Conservation (phyloP, 30 jellyfish, hydroid and myxozoan species). For the Hydractinia symbiolongicarpus region DNA sequence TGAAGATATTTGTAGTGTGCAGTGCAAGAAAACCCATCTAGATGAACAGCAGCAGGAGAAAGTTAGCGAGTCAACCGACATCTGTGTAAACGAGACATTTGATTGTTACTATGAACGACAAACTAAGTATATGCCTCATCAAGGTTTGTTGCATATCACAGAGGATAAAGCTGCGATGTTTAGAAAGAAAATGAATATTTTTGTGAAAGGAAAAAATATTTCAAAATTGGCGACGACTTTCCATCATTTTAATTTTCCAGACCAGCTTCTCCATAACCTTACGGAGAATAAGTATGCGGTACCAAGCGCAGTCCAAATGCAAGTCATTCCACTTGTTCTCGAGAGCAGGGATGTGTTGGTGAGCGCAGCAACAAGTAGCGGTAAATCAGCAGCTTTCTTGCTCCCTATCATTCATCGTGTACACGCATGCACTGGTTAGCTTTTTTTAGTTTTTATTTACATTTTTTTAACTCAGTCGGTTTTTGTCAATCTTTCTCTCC, state of each 20-base stretch:
- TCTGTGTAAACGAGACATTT: not conserved
- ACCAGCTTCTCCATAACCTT: slow-evolving; percentile 33
- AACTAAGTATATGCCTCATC: not conserved
- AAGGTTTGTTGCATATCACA: not conserved
- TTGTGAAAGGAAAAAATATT: slow-evolving; percentile 40
- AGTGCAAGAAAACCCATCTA: slow-evolving; percentile 50
- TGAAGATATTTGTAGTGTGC: slow-evolving; percentile 63
- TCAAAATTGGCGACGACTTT: slow-evolving; percentile 39
- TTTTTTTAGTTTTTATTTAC: too few relatives aligned
- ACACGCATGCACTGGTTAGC: slow-evolving; percentile 16
- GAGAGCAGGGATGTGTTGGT: slow-evolving; percentile 29
- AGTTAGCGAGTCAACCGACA: not conserved
- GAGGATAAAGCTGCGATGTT: slow-evolving; percentile 28
- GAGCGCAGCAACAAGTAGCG: slow-evolving; percentile 51
- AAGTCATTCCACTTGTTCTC: slow-evolving; percentile 20
- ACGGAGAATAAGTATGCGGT: slow-evolving; percentile 24
- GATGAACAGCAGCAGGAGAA: not conserved
- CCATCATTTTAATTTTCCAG: slow-evolving; percentile 26
- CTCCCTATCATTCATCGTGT: slow-evolving; percentile 41
- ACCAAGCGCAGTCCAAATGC: slow-evolving; percentile 54
- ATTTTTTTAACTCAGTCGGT: not conserved
- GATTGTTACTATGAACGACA: not conserved
- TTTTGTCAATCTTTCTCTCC: not conserved
- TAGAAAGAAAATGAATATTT: slow-evolving; percentile 45
- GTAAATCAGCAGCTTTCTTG: slow-evolving; percentile 73